Evolutionary conservation across 2,113 vertebrate genomes (phyloP).

Genomic region (Cavia aperea): DNA sequence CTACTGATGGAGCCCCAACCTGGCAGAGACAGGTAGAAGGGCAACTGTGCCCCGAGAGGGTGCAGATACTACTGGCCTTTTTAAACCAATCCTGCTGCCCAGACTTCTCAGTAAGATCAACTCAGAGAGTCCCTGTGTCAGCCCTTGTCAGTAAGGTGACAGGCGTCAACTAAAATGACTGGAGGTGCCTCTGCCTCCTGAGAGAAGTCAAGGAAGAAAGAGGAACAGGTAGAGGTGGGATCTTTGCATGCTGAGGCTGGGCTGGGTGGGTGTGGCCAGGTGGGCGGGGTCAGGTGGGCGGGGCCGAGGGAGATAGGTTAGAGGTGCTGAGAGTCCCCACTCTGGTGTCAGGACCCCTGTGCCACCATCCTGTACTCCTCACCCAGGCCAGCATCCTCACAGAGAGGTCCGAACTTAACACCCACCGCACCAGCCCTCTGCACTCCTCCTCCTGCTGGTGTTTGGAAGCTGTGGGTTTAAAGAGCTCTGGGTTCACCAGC

Average conservation of each 20-base stretch:
- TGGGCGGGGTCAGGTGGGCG: not conserved
- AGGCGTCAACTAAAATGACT: constrained; percentile 59
- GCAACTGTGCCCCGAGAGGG: constrained; percentile 48
- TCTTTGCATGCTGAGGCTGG: not conserved
- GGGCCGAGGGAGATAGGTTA: not conserved
- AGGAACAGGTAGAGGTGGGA: not conserved
- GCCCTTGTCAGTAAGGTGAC: constrained; percentile 58
- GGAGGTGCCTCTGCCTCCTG: constrained; percentile 36
- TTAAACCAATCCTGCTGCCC: constrained; percentile 61
- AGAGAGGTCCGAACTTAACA: not conserved
- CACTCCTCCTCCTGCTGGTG: not conserved
- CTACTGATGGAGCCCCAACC: too few species aligned
- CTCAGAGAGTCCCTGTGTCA: constrained; percentile 38
- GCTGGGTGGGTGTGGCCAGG: not conserved
- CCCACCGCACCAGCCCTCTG: not conserved
- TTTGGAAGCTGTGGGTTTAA: not conserved
- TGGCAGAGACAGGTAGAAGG: not conserved
- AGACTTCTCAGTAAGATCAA: constrained; percentile 56
- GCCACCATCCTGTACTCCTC: not conserved
- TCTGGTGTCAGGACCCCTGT: not conserved
- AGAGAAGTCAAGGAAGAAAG: constrained; percentile 50
- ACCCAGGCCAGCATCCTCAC: not conserved
- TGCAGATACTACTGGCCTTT: constrained; percentile 61
- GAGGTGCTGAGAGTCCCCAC: not conserved
- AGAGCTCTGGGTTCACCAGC: not conserved